Conservation (phyloP, 1,140 invertebrate genomes). For the Tetranychus urticae region DNA sequence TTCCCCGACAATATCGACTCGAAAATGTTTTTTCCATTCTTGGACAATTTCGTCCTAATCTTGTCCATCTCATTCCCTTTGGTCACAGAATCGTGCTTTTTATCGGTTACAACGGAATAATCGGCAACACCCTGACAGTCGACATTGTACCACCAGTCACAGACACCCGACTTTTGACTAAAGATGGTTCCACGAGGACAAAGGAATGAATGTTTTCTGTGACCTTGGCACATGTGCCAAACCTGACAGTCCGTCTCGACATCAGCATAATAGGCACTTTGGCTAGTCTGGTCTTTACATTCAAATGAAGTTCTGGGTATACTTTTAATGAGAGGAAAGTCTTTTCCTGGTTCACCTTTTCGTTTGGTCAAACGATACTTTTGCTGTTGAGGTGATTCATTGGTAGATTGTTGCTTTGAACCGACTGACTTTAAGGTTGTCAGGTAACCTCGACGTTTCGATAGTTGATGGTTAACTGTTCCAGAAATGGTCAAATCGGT, state of each 20-base stretch:
- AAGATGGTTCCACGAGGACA: conserved; percentile 29
- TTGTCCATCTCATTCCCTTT: no score
- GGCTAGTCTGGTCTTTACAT: conserved; percentile 16
- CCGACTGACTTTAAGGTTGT: no score
- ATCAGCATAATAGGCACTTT: conserved; percentile 55
- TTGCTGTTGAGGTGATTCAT: no score
- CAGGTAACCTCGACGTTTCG: no score
- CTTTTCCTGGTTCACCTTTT: neutral
- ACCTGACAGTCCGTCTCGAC: conserved; percentile 78
- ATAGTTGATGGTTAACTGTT: no score
- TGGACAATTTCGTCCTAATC: no score
- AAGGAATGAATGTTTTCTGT: conserved; percentile 17
- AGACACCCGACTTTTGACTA: conserved; percentile 26
- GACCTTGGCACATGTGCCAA: conserved; percentile 9
- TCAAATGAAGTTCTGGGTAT: neutral
- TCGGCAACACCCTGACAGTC: conserved; percentile 18
- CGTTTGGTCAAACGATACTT: neutral
- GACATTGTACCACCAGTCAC: conserved; percentile 29
- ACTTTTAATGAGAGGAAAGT: neutral
- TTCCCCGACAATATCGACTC: no score
- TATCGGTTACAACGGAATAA: no score
- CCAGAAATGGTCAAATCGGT: no score
- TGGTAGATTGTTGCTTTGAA: no score
- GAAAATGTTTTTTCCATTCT: no score
- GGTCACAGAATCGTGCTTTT: no score